Base-by-base conservation (phyloP, 2,113 vertebrate genomes). In the Lepus americanus region DNA sequence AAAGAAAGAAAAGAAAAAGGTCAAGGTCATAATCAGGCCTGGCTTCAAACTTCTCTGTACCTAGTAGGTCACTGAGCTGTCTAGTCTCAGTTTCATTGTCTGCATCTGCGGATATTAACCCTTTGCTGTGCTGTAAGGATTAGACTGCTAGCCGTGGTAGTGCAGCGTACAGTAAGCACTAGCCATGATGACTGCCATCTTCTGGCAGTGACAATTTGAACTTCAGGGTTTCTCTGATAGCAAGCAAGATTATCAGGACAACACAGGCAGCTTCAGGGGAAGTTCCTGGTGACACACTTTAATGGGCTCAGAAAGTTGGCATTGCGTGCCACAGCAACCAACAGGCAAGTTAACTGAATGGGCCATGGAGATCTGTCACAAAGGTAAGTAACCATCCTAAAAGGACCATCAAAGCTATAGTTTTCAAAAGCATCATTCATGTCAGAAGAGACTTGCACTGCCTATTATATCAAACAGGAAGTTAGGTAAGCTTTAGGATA, bases 401-500 rank as follows among this genome's bases (percentile, higher is more conserved):
- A 76, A 51, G 88, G 76, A 90, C 87, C 22, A 53, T 66, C 77
- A 92, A 79, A 92, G 77, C 90, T 33, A 9, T 49, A 77, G 29
- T 77, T 90, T 27, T 93, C 53, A 36, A 49, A 81, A 81, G 67
- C 44, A 72, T 64, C 72, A 74, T 61, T 79, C 72, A 67, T 33
- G 73, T 88, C 44, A 83, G 63, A 87, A 90, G 86, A 85, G 67
- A 27, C 5, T 90, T 53, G 9, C 22, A 59, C 2, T 27, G 39
- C 31, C 29, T 61, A 25, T 1, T 66, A 44, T 49, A n/a, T 88
- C n/a, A n/a, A 91, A 92, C n/a, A 95, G 74, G 83, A 95, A 92
- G 69, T 89, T 89, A 66, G 3, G 13, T 51, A 80, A 92, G 92
- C 72, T 77, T 80, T 2, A 79, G 27, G 13, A 55, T 61, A 72